phyloP scores from a whole-genome alignment of 2,797 vertebrate species.

The Onychomys leucogaster region DNA sequence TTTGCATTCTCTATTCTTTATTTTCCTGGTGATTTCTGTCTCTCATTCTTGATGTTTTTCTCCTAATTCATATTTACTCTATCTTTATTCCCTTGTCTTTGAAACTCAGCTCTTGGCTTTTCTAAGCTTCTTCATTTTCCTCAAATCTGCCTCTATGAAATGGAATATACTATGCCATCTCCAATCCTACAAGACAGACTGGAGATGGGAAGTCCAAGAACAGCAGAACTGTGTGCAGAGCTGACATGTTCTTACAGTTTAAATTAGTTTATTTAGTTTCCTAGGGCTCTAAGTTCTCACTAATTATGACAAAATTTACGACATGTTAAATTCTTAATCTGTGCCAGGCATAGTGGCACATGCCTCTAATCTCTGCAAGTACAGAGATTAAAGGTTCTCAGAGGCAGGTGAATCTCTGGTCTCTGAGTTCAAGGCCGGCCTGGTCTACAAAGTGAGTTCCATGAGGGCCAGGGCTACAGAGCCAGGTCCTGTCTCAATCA shows the following conservation, averaged over 20 bases:
- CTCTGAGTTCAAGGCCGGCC: background rate
- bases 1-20: too few relatives aligned
- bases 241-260: background rate
- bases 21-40: too few relatives aligned
- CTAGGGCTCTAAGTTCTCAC: constrained; percentile 56
- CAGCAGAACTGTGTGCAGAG: background rate
- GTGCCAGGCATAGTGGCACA: background rate
- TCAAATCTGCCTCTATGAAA: background rate
- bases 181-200: background rate
- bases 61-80: too few relatives aligned
- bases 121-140: background rate
- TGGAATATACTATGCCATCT: background rate
- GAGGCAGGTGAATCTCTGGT: background rate
- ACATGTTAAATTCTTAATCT: constrained; percentile 30
- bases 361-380: too few relatives aligned
- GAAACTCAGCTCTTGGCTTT: constrained; percentile 15
- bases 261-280: constrained; percentile 63
- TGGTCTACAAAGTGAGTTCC: background rate
- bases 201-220: background rate
- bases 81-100: background rate
- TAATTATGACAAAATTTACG: constrained; percentile 54
- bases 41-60: too few relatives aligned
- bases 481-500: background rate
- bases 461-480: background rate
- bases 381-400: background rate